Conservation (phyloP, 2,797 vertebrate genomes). For the Peromyscus attwateri region DNA sequence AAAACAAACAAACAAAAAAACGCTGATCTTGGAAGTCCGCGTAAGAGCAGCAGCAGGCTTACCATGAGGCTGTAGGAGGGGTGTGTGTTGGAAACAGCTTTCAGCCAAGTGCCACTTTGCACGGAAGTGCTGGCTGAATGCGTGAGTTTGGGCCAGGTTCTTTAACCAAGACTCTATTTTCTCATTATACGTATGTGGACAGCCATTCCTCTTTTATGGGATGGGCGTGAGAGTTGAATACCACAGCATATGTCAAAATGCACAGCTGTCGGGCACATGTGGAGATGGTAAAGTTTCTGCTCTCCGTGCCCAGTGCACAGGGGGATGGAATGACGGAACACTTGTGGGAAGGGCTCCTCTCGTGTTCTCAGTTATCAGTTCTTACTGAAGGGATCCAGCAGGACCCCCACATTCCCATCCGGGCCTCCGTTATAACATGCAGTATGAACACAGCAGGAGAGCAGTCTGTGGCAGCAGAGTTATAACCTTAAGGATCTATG, state of each 20-base stretch:
- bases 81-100: not conserved
- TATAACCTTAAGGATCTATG: not conserved
- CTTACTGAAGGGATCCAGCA: not conserved
- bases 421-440: not conserved
- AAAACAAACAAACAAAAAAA: not conserved
- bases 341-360: not conserved
- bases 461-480: not conserved
- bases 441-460: not conserved
- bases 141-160: not conserved
- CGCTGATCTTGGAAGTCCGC: not conserved
- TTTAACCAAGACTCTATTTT: not conserved
- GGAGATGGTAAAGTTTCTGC: not conserved
- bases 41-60: not conserved
- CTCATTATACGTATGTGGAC: not conserved
- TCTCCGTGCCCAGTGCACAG: not conserved
- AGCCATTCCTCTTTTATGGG: not conserved
- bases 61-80: not conserved
- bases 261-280: not conserved
- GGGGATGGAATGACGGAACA: not conserved
- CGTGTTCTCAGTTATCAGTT: not conserved
- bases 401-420: not conserved
- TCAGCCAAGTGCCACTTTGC: not conserved
- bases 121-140: not conserved
- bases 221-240: not conserved
- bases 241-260: not conserved